These are phyloP conservation scores for Philypnodon macrostomus DNA, from an alignment of 2,797 vertebrate species.

Conservation along the genomic window DNA sequence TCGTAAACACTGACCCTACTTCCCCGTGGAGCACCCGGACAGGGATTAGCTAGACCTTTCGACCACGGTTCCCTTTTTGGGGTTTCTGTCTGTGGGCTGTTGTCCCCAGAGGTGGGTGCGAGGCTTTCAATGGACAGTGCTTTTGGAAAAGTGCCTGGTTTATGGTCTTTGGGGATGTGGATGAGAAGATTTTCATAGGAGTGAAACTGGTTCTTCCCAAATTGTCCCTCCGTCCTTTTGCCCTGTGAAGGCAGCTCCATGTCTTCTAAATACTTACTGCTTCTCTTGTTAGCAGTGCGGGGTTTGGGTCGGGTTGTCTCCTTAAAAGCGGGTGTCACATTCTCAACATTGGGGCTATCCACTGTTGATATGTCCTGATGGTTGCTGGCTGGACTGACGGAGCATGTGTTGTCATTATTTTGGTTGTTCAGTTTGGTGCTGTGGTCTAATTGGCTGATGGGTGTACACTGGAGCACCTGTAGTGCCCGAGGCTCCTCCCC, in stretches of 20 bases:
- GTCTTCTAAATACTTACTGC: conserved; percentile 93
- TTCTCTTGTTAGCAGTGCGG: conserved; percentile 82
- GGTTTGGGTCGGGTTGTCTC: conserved; percentile 65
- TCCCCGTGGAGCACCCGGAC: conserved; percentile 80
- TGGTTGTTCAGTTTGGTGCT: conserved; percentile 46
- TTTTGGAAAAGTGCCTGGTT: conserved; percentile 97
- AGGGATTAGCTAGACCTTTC: conserved; percentile 56
- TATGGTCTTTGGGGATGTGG: conserved; percentile 95
- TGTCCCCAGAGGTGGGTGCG: conserved; percentile 75
- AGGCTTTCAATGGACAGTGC: conserved; percentile 96
- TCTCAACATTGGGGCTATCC: conserved; percentile 66
- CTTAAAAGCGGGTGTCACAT: conserved; percentile 53
- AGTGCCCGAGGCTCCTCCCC: conserved; percentile 83
- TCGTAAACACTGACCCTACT: conserved; percentile 96
- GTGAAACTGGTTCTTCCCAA: conserved; percentile 82
- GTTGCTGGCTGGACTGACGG: conserved; percentile 63
- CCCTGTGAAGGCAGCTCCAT: conserved; percentile 83
- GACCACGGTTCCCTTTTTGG: conserved; percentile 45
- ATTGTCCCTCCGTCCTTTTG: conserved; percentile 73
- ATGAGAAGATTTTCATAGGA: conserved; percentile 94
- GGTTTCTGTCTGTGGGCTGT: conserved; percentile 49
- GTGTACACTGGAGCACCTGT: conserved; percentile 82
- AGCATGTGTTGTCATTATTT: conserved; percentile 28
- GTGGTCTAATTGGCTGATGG: conserved; percentile 81
- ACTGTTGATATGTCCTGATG: conserved; percentile 62